Percentiles rank a stretch among this genome's conserved stretches.
These are phyloP conservation scores for Drosophila watanabei DNA, from an alignment of 1,140 invertebrate genomes.

Conservation along the genomic window DNA sequence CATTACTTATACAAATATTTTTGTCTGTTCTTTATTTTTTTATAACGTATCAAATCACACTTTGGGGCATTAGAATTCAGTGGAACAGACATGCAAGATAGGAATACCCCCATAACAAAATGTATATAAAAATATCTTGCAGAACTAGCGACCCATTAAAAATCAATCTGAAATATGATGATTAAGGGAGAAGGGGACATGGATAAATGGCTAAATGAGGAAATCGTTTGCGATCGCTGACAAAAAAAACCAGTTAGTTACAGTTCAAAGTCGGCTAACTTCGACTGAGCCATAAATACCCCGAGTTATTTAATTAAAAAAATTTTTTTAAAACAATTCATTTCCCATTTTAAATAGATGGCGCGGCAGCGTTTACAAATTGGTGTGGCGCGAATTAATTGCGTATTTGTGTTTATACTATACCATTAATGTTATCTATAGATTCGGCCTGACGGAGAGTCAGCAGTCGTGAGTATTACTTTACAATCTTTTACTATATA, in stretches of 20 bases:
- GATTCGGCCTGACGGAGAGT: constrained; percentile 92
- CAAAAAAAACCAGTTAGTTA: constrained; percentile 45
- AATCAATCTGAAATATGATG: constrained; percentile 40
- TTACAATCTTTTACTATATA: neutral
- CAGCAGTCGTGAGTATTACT: constrained; percentile 92
- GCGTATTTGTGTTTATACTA: constrained; percentile 95
- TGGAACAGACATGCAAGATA: constrained; percentile 46
- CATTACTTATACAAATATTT: constrained; percentile 44
- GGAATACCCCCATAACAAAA: constrained; percentile 32
- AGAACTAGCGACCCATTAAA: constrained; percentile 57
- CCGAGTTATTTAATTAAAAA: constrained; percentile 11
- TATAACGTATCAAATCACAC: constrained; percentile 50
- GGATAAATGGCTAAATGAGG: constrained; percentile 26
- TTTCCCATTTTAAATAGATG: constrained; percentile 88
- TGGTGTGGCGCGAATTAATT: constrained; percentile 97
- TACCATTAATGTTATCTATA: constrained; percentile 94
- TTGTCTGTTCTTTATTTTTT: constrained; percentile 14
- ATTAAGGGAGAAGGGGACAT: constrained; percentile 33
- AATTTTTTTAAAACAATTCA: constrained; percentile 2
- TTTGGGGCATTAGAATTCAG: constrained; percentile 57
- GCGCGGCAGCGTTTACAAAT: constrained; percentile 98
- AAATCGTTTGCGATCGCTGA: constrained; percentile 14
- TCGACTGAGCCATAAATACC: constrained; percentile 23
- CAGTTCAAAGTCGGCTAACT: constrained; percentile 31
- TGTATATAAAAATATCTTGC: constrained; percentile 25